Percentiles rank a stretch among this genome's conserved stretches.
Evolutionary conservation across 1,140 invertebrate species (phyloP).

Genomic region (Microplitis mediator): DNA sequence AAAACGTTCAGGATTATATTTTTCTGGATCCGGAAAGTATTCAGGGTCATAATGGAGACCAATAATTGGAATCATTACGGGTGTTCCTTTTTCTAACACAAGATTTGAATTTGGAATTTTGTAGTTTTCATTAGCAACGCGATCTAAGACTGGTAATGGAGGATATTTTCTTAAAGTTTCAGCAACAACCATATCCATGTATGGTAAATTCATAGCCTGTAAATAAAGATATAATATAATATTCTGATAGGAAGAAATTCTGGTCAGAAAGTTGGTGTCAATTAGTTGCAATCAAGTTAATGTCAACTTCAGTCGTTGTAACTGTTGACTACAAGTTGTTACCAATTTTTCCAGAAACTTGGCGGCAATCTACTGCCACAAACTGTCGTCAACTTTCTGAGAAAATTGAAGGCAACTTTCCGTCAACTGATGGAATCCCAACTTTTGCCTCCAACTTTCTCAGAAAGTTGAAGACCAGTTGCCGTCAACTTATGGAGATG

Average conservation of each 20-base stretch:
- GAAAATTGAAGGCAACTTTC: too few relatives aligned
- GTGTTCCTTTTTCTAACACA: conserved; percentile 57
- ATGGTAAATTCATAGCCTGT: conserved; percentile 33
- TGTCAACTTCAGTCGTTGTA: not conserved
- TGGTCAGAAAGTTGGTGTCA: not conserved
- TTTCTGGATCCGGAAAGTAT: conserved; percentile 70
- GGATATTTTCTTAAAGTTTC: conserved; percentile 70
- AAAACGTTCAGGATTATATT: conserved; percentile 74
- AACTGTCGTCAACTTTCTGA: too few relatives aligned
- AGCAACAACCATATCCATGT: conserved; percentile 45
- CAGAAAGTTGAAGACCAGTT: too few relatives aligned
- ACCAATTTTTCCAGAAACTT: too few relatives aligned
- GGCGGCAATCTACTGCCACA: too few relatives aligned
- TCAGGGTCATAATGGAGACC: conserved; percentile 62
- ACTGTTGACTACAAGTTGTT: too few relatives aligned
- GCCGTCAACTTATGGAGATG: too few relatives aligned
- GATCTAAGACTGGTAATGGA: conserved; percentile 62
- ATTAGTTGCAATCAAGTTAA: too few relatives aligned
- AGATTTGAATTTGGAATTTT: conserved; percentile 50
- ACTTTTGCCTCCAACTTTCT: too few relatives aligned
- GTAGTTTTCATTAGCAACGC: conserved; percentile 55
- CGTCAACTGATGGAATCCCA: too few relatives aligned
- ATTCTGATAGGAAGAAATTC: not conserved
- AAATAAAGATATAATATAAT: not conserved
- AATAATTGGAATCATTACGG: conserved; percentile 53